Base-by-base conservation (phyloP, 2,113 vertebrate genomes). In the Lepisosteus osseus region DNA sequence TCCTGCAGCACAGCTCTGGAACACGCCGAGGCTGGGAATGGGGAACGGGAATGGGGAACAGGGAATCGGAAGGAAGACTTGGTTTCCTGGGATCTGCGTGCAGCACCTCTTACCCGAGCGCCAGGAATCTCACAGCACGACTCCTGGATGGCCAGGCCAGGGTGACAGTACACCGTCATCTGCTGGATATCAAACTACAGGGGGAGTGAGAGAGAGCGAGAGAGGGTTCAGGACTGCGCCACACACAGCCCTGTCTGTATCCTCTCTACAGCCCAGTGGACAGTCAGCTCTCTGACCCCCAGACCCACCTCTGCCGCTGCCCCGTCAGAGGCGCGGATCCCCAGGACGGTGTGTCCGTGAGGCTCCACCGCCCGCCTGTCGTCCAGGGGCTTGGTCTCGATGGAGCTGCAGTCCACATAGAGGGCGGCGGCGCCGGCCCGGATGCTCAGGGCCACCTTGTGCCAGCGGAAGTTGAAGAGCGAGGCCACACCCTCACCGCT, bases 111-210 rank as follows among this genome's bases (percentile, higher is more conserved):
- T 83, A 98, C 96, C 88, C 93, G 90, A 0, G 88, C 85, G 0
- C 93, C 91, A 0, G 90, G 91, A 65, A 98, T 95, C 85, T 98
- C 96, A 11, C 97, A 99, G 87, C 97, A 99, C 5, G 94, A 90
- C 75, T 98, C 95, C 69, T 93, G 92, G 65, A 92, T 87, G 75
- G 94, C 94, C 41, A 98, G 88, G 72, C 88, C 80, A 0, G 94
- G 89, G 65, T 97, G 90, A 2, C 97, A 99, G 74, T 98, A 98
- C 81, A 98, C 81, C 76, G 93, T 90, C 0, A 90, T 91, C 85
- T 98, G 95, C 85, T 98, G 97, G 73, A 98, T 75, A 81, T 98
- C 96, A 29, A 98, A 91, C 97, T 99, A 84, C 45, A 63, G 76
- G 63, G 65, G 55, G 41, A 12, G 14, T 55, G 54, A 7, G 42